Conservation (phyloP, 2,113 vertebrate species). For the Neotoma lepida region DNA sequence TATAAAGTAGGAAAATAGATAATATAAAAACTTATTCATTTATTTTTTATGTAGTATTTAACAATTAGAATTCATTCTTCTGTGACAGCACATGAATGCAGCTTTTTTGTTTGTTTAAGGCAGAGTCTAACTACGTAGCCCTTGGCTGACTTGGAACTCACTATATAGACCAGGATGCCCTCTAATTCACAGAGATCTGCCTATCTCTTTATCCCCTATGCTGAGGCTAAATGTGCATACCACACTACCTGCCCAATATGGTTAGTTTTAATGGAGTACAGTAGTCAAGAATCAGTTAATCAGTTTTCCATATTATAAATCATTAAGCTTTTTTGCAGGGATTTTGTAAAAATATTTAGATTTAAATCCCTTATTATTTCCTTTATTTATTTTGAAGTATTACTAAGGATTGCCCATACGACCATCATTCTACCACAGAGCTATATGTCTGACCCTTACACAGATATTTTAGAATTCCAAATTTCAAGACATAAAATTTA, state of each 20-base stretch:
- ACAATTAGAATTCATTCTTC: background rate
- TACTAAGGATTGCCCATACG: background rate
- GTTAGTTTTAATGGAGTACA: background rate
- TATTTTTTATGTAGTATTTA: background rate
- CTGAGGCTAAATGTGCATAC: background rate
- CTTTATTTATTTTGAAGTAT: background rate
- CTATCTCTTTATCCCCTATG: background rate
- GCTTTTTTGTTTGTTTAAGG: background rate
- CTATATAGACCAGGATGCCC: too few relatives aligned
- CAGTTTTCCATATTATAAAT: background rate
- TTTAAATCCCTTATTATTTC: background rate
- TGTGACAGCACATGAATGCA: background rate
- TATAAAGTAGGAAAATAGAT: background rate
- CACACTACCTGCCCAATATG: background rate
- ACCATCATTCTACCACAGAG: background rate
- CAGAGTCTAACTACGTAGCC: fast-evolving
- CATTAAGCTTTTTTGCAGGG: background rate
- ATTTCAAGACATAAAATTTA: background rate
- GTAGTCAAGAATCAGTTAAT: background rate
- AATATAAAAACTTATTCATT: background rate
- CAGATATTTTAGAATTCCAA: background rate
- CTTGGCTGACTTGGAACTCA: background rate
- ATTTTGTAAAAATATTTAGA: background rate
- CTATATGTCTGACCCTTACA: background rate
- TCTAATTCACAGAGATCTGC: background rate